Evolutionary conservation across 2,797 vertebrate genomes (phyloP).

Genomic region (Lepus townsendii): DNA sequence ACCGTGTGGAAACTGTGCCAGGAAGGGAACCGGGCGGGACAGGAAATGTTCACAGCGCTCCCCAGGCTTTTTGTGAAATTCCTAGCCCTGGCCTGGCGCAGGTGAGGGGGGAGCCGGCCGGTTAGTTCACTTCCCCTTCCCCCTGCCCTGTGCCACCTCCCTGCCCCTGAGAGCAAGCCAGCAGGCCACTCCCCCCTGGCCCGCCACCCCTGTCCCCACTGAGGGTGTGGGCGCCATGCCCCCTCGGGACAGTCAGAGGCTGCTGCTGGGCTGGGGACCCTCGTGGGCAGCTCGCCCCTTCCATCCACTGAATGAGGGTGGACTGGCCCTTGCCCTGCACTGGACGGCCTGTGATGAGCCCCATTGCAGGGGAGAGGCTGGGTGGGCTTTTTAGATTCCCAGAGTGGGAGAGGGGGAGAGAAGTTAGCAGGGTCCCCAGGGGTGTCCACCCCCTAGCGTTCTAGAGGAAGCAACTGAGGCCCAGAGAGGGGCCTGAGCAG

Average conservation of each 20-base stretch:
- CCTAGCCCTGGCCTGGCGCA: neutral
- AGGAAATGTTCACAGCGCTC: conserved; percentile 75
- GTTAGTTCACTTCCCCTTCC: neutral
- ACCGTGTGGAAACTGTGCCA: conserved; percentile 67
- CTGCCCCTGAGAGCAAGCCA: neutral
- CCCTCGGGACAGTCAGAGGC: neutral
- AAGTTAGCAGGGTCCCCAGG: neutral
- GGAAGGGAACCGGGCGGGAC: conserved; percentile 29
- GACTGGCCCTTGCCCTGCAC: neutral
- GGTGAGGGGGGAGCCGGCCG: conserved; percentile 67
- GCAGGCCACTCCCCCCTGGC: neutral
- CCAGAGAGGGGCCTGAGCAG: neutral
- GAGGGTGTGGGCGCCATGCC: neutral
- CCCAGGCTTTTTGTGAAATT: conserved; percentile 72
- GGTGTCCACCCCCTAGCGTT: neutral
- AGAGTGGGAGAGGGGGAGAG: neutral
- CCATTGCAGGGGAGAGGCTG: neutral
- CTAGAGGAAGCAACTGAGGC: neutral
- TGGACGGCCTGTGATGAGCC: neutral
- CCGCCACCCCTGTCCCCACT: too few relatives aligned
- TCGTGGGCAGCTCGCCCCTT: neutral
- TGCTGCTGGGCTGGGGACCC: neutral
- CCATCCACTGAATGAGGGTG: neutral
- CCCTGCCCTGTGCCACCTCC: rapidly evolving
- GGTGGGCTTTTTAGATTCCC: neutral